Base-by-base conservation (phyloP, 2,113 vertebrate genomes). In the Riparia riparia region DNA sequence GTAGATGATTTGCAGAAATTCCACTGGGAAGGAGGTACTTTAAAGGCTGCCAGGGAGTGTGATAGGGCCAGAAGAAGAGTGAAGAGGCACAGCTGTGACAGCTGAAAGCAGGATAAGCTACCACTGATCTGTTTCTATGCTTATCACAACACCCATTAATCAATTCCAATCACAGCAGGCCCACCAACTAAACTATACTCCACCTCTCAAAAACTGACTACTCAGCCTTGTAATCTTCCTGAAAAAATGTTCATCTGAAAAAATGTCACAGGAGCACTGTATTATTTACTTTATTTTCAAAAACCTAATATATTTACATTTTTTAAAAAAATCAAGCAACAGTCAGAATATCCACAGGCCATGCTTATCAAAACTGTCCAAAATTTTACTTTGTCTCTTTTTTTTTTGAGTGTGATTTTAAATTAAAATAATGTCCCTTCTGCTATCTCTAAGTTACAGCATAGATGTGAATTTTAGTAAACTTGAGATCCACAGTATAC, bases 41-140 rank as follows among this genome's bases (percentile, higher is more conserved):
- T 95, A 95, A 87, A 94, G 91, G 93, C 96, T 93, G 81, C 91
- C 93, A 65, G 93, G n/a, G 90, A 97, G 89, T 54, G 42, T 13
- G 89, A 83, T 94, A 89, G 96, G 96, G 89, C 94, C 90, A 70
- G 91, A 95, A 86, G 86, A 93, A 94, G 96, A 92, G 92, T 97
- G 92, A 97, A 97, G 96, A 93, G 95, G 95, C 94, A 92, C 96
- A 97, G 97, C 97, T 97, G 97, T 89, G 95, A 98, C 97, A 98
- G 97, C 97, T 97, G 97, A 98, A 92, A 96, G 91, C 95, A 70
- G 96, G 84, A 96, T 91, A 97, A 96, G 90, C 96, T 96, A 88
- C 92, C 88, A 89, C 97, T 71, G 95, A 91, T 95, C 91, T 97
- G 93, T 96, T 97, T 97, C 96, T 93, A 90, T 89, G 89, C 95